phyloP scores from a whole-genome alignment of 2,797 vertebrate genomes.

The Hozukius guyotensis region DNA sequence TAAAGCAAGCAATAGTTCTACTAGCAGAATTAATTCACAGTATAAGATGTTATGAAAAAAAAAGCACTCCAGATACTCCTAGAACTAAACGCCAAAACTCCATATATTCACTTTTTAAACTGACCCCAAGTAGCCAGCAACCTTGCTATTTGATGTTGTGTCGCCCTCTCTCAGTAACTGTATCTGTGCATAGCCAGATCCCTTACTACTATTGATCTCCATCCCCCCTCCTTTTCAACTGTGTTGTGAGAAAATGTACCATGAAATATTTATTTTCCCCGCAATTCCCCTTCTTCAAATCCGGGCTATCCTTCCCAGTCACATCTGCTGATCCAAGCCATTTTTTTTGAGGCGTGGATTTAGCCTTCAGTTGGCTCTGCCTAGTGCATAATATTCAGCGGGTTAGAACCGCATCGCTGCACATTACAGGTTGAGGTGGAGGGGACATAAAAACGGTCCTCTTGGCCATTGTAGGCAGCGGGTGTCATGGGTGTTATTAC shows the following conservation, averaged over 20 bases:
- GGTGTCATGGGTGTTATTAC: conserved; percentile 34
- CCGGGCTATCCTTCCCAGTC: conserved; percentile 48
- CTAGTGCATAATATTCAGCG: conserved; percentile 42
- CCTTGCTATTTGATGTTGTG: conserved; percentile 12
- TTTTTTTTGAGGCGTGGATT: conserved; percentile 48
- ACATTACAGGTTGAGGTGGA: conserved; percentile 57
- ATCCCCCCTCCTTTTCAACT: conserved; percentile 43
- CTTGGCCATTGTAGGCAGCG: conserved; percentile 13
- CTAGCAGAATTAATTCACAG: background rate
- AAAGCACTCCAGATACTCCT: background rate
- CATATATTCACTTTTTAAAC: background rate
- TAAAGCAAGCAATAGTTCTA: background rate
- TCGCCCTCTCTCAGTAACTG: conserved; percentile 11
- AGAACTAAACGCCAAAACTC: background rate
- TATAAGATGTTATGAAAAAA: background rate
- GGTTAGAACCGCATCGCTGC: conserved; percentile 53
- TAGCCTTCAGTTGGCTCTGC: conserved; percentile 41
- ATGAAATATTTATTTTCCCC: conserved; percentile 71
- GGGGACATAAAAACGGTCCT: conserved; percentile 40
- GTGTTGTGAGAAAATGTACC: conserved; percentile 47
- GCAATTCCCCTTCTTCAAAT: conserved; percentile 42
- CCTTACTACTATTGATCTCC: conserved; percentile 55
- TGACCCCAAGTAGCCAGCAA: background rate
- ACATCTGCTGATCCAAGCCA: conserved; percentile 66
- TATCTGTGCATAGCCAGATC: conserved; percentile 51